Base-by-base conservation (phyloP, 2,113 vertebrate genomes). In the Oxyura jamaicensis region DNA sequence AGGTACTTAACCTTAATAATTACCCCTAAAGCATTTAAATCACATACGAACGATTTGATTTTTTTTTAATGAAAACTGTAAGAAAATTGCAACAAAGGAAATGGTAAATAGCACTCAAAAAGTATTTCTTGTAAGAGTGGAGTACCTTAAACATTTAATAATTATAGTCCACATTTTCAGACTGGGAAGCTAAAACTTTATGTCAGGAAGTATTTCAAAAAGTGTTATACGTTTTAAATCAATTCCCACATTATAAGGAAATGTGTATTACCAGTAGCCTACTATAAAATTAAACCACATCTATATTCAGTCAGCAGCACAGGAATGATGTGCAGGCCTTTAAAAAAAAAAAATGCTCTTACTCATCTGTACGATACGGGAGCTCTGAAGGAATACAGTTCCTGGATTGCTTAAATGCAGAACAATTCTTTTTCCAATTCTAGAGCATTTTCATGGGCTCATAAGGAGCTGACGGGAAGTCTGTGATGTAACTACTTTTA, bases 281-380 rank as follows among this genome's bases (percentile, higher is more conserved):
- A 5, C 28, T 56, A 31, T 42, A 65, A 91, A 83, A 88, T 46
- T 55, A 75, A 31, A 46, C 62, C n/a, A 46, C 22, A 62, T 31
- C 3, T 89, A 19, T 39, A n/a, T 41, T 28, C 13, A 77, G 33
- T 35, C 31, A 88, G 29, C 8, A 41, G 17, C 18, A 11, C 55
- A 67, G 36, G n/a, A 82, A 55, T 8, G 3, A 75, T 11, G 12
- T 18, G 21, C n/a, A 86, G 14, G 39, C 55, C 41, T 28, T 19
- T 39, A 41, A n/a, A 19, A 2, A 4, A 3, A 44, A 35, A 39
- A 39, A 10, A 8, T 39, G 19, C 17, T 52, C 4, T 83, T 39
- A 48, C n/a, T 48, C 9, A 5, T 12, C 0, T 3, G 5, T 2
- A 12, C 6, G 31, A 6, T 5, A 35, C 0, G 6, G 11, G 19